Evolutionary conservation across 2,113 vertebrate genomes (phyloP), one percentile per base, ranked within the genome.

Genomic region (Cnemophilus loriae): DNA sequence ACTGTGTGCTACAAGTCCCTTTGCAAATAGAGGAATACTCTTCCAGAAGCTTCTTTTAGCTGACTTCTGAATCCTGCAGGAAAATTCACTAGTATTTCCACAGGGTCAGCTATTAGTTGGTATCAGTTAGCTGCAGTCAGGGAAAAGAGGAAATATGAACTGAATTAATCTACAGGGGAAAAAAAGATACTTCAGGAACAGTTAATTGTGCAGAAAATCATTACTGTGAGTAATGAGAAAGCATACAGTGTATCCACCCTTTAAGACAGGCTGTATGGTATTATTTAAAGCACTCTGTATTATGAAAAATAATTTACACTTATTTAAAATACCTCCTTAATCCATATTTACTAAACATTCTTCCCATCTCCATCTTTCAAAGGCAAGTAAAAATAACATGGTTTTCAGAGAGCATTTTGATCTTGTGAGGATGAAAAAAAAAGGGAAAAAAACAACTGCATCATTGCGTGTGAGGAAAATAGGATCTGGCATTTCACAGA

Each of bases 41-140:
- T 90, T 76, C 10, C 33, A 56, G 33, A 55, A 79, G 9, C 13
- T 87, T 65, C 65, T 91, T 13, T 44, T 59, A 59, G 47, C 47
- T 78, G 64, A 10, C 80, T 37, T 64, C 20, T 75, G 57, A 71
- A 64, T 91, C n/a, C 57, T 87, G 32, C 49, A 73, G 39, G 33
- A 89, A 79, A 93, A 85, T 26, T 74, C 56, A 39, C 17, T 61
- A 11, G 78, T 74, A 74, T 88, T 88, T 85, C 50, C 56, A 20
- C n/a, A 57, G 50, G 50, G 19, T 68, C 41, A 85, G 37, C 37
- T 76, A 21, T 24, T 60, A 75, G 21, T 23, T 42, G 21, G 60
- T 24, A 14, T 63, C 37, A 50, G 49, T 59, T 63, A 73, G 33
- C 52, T 49, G 32, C 78, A 85, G 32, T n/a, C 41, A 71, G 37